Conservation (phyloP, 2,797 vertebrate species). For the Scolopax rusticola region DNA sequence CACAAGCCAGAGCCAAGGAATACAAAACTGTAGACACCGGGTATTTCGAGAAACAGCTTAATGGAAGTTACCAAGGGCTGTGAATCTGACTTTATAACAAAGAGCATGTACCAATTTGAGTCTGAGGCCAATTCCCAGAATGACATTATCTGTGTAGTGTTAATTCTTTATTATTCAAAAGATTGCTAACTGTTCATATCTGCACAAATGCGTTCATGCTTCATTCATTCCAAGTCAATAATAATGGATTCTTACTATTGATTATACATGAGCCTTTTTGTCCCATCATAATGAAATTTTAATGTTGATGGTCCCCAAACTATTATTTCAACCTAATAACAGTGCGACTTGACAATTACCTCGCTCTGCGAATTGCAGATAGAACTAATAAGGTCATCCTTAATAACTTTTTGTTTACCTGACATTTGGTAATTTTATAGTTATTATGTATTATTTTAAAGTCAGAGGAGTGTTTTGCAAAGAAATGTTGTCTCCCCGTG, state of each 20-base stretch:
- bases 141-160: conserved; percentile 69
- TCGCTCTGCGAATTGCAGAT: conserved; percentile 89
- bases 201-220: conserved; percentile 72
- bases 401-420: conserved; percentile 92
- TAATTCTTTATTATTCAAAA: conserved; percentile 80
- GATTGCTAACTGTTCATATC: conserved; percentile 74
- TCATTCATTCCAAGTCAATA: conserved; percentile 80
- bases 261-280: conserved; percentile 95
- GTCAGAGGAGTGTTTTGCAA: conserved; percentile 79
- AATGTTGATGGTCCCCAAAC: conserved; percentile 86
- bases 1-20: not conserved
- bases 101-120: conserved; percentile 62
- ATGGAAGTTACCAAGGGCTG: conserved; percentile 47
- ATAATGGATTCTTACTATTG: conserved; percentile 92
- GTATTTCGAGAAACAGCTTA: conserved; percentile 49
- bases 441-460: conserved; percentile 78
- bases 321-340: conserved; percentile 88
- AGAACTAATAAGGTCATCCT: conserved; percentile 90
- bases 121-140: conserved; percentile 64
- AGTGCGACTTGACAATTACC: conserved; percentile 89
- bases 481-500: conserved; percentile 27
- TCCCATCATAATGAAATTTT: conserved; percentile 94
- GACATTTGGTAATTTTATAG: conserved; percentile 87
- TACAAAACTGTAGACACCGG: not conserved
- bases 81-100: conserved; percentile 48